Conservation (phyloP, 2,113 vertebrate genomes). For the Xenus cinereus region DNA sequence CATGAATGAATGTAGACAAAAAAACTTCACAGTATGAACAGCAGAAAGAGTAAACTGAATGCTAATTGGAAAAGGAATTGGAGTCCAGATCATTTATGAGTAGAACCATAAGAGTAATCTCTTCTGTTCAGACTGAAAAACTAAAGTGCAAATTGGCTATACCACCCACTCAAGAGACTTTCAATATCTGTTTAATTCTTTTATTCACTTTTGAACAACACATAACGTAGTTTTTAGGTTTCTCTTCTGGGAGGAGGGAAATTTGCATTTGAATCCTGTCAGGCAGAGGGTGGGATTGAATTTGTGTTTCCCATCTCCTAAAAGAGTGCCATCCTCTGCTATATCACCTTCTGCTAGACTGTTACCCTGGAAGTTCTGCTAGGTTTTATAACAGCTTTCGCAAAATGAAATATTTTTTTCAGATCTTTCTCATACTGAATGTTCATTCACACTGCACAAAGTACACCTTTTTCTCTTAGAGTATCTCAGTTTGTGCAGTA, state of each 20-base stretch:
- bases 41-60: not conserved
- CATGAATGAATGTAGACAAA: not conserved
- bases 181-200: not conserved
- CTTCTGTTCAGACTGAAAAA: not conserved
- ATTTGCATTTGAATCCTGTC: rapidly evolving
- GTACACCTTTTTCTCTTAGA: not conserved
- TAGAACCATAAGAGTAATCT: not conserved
- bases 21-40: not conserved
- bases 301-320: not conserved
- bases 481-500: not conserved
- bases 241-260: not conserved
- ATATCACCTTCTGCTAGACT: not conserved
- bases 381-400: not conserved
- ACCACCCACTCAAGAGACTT: not conserved
- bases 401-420: not conserved
- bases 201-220: not conserved
- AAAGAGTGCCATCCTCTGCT: not conserved
- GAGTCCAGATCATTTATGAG: not conserved
- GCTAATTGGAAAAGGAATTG: not conserved
- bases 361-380: not conserved
- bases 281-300: not conserved
- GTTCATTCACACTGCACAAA: not conserved
- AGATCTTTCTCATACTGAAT: not conserved
- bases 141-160: not conserved
- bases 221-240: not conserved